Percentiles rank a stretch among this genome's conserved stretches.
Evolutionary conservation across 2,113 vertebrate species (phyloP).

Genomic region (Silurus asotus): DNA sequence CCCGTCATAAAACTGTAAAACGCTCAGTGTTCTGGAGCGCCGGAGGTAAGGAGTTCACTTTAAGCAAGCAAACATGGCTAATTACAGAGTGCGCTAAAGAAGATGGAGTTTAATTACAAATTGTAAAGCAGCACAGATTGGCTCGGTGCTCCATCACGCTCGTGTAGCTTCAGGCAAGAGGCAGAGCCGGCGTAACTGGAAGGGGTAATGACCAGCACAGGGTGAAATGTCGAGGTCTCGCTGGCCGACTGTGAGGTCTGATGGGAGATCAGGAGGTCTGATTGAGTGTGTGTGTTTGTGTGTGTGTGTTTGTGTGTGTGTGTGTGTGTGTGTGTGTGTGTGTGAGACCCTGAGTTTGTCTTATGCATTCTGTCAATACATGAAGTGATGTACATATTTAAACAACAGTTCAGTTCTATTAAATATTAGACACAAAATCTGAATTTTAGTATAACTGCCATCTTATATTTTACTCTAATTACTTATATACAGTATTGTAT

Average conservation of each 20-base stretch:
- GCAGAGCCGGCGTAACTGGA: constrained; percentile 43
- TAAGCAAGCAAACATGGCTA: not conserved
- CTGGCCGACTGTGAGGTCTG: constrained; percentile 50
- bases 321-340: constrained; percentile 28
- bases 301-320: not conserved
- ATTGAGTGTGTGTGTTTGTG: constrained; percentile 20
- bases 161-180: not conserved
- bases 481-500: no score
- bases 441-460: not conserved
- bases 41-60: not conserved
- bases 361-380: not conserved
- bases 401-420: not conserved
- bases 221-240: constrained; percentile 65
- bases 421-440: no score
- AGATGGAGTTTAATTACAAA: constrained; percentile 2
- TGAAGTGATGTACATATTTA: not conserved
- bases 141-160: not conserved
- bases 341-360: constrained; percentile 46
- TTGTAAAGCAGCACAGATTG: not conserved
- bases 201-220: constrained; percentile 58
- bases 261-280: constrained; percentile 65
- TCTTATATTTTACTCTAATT: no score
- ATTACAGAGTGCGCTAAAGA: not conserved
- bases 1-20: not conserved
- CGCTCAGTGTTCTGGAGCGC: not conserved